phyloP scores from a whole-genome alignment of 2,888 invertebrate genomes.

The Marasmarcha lunaedactyla region DNA sequence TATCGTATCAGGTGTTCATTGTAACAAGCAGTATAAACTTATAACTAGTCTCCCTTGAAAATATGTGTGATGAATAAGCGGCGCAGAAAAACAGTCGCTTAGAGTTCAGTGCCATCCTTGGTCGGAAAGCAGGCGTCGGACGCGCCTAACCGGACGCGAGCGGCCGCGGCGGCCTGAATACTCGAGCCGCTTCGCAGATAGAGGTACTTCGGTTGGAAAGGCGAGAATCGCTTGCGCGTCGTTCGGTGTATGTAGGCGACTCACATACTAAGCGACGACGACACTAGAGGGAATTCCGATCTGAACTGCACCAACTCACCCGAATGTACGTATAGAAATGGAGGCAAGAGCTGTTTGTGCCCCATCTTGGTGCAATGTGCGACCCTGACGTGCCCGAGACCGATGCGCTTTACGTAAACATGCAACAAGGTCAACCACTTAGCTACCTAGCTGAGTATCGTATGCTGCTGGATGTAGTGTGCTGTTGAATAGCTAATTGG shows the following conservation, averaged over 20 bases:
- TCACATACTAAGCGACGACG: too few relatives aligned
- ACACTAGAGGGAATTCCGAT: too few relatives aligned
- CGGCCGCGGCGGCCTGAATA: constrained; percentile 49
- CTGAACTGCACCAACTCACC: too few relatives aligned
- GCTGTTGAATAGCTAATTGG: too few relatives aligned
- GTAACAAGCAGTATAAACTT: too few relatives aligned
- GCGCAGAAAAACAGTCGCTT: constrained; percentile 20
- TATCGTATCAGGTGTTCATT: too few relatives aligned
- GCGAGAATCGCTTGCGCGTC: too few relatives aligned
- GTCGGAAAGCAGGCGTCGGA: constrained; percentile 28
- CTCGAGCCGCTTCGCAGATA: constrained; percentile 44
- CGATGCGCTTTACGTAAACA: constrained; percentile 51
- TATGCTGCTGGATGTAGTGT: too few relatives aligned
- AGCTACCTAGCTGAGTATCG: too few relatives aligned
- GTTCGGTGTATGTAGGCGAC: too few relatives aligned
- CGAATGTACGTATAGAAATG: background rate
- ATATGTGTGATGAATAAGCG: too few relatives aligned
- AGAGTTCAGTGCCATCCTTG: constrained; percentile 41
- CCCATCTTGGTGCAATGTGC: constrained; percentile 46
- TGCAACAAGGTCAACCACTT: constrained; percentile 57
- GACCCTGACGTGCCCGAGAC: constrained; percentile 54
- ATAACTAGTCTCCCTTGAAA: too few relatives aligned
- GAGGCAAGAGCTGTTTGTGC: constrained; percentile 54
- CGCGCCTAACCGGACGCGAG: constrained; percentile 49
- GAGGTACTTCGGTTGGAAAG: constrained; percentile 6